These are phyloP conservation scores for Ascaphus truei DNA, from an alignment of 2,113 vertebrate species.

Conservation along the genomic window DNA sequence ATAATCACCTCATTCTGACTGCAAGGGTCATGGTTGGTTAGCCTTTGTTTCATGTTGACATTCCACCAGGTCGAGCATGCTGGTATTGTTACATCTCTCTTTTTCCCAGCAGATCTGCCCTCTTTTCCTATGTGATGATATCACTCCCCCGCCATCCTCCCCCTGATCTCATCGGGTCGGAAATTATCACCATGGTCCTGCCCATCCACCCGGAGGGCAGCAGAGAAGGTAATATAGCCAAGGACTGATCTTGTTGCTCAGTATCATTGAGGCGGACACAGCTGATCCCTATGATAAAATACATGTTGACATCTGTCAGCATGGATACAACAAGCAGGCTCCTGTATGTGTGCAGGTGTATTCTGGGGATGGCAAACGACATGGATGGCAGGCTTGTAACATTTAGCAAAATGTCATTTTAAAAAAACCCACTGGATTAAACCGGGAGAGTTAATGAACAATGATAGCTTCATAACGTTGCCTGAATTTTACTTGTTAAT, in stretches of 20 bases:
- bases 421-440: conserved; percentile 44
- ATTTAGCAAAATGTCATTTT: conserved; percentile 52
- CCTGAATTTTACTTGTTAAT: no score
- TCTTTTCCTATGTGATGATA: rapidly evolving
- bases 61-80: no score
- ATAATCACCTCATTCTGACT: neutral
- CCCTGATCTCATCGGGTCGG: conserved; percentile 31
- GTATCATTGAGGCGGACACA: conserved; percentile 51
- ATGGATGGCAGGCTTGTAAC: conserved; percentile 7
- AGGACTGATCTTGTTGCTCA: conserved; percentile 41
- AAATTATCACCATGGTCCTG: conserved; percentile 42
- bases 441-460: conserved; percentile 44
- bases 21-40: neutral
- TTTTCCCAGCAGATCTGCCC: neutral
- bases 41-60: no score
- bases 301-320: conserved; percentile 54
- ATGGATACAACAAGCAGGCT: conserved; percentile 43
- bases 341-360: conserved; percentile 40
- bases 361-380: conserved; percentile 40
- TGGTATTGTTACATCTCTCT: neutral
- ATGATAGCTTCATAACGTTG: conserved; percentile 51
- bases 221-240: conserved; percentile 49
- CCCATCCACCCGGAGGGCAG: conserved; percentile 37
- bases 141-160: neutral
- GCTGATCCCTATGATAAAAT: conserved; percentile 54